These are phyloP conservation scores for Dasypus novemcinctus DNA, from an alignment of 2,113 vertebrate genomes.

Conservation along the genomic window DNA sequence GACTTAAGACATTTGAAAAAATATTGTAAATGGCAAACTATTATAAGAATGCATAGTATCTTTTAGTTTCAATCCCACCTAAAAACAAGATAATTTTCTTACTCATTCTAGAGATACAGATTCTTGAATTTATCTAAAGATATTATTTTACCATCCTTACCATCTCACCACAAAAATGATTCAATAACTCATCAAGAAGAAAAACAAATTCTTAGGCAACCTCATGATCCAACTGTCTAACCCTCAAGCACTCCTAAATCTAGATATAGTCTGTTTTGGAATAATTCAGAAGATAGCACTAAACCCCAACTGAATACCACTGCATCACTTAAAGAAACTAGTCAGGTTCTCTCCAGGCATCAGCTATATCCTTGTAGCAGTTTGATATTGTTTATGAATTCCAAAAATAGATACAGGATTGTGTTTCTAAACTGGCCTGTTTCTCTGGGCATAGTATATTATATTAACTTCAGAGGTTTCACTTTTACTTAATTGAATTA, in stretches of 20 bases:
- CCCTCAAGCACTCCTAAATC: constrained; percentile 7
- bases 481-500: no score
- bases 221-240: constrained; percentile 42
- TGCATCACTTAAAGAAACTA: constrained; percentile 30
- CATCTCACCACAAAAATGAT: not conserved
- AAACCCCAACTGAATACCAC: constrained; percentile 1
- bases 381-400: no score
- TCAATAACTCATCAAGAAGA: constrained; percentile 25
- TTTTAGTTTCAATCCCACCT: constrained; percentile 15
- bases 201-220: constrained; percentile 12
- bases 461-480: no score
- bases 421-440: no score
- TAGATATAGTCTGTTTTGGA: not conserved
- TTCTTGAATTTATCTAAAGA: constrained; percentile 43
- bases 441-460: no score
- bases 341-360: not conserved
- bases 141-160: constrained; percentile 41
- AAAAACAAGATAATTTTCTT: constrained; percentile 49
- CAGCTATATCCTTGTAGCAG: not conserved
- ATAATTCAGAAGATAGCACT: constrained; percentile 31
- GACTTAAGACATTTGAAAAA: constrained; percentile 36
- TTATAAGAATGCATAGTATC: constrained; percentile 31
- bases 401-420: no score
- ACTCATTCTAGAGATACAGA: constrained; percentile 15
- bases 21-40: constrained; percentile 9